Base-by-base conservation (phyloP, 2,797 vertebrate genomes). In the Poeciliopsis presidionis region DNA sequence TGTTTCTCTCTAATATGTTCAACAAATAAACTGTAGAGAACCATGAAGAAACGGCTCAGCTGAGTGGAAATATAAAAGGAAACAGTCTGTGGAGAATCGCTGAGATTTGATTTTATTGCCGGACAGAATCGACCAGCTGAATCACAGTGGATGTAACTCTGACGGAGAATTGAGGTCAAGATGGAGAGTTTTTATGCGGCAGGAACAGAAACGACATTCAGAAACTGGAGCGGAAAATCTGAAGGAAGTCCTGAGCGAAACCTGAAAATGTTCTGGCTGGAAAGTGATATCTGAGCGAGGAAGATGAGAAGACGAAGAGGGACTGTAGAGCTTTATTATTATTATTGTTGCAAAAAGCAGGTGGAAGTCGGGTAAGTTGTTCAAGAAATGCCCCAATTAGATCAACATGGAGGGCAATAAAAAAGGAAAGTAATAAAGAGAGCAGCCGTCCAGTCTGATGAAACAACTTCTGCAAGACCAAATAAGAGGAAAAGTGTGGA, bases 151-250 rank as follows among this genome's bases (percentile, higher is more conserved):
- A 83, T 47, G 61, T 74, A 55, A 81, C 67, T 73, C 36, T 76
- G 51, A 70, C 79, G 36, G 28, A 74, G 39, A n/a, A 43, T 43
- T n/a, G 65, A 69, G 61, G 76, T 81, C 74, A 82, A 71, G 79
- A 72, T 33, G 55, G 63, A 65, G 81, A 1, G 4, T 28, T 55
- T 47, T 49, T 61, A 20, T 14, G 8, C 41, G 7, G 8, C 5
- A 18, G 20, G 13, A 20, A 74, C 25, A 22, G 65, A 78, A 49
- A 74, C 30, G 36, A 76, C 75, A 80, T 67, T 18, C 49, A 18
- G 61, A 84, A 86, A 88, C 59, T 45, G 46, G 79, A 91, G 78
- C 77, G 82, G 80, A 83, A 80, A 69, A 81, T 84, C 1, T 79
- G 49, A 49, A 49, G 65, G 33, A 76, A 20, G 61, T 36, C 39